Evolutionary conservation across 1,140 invertebrate species (phyloP), one percentile per base, ranked within the genome.

Genomic region (Brachionus rotundiformis): DNA sequence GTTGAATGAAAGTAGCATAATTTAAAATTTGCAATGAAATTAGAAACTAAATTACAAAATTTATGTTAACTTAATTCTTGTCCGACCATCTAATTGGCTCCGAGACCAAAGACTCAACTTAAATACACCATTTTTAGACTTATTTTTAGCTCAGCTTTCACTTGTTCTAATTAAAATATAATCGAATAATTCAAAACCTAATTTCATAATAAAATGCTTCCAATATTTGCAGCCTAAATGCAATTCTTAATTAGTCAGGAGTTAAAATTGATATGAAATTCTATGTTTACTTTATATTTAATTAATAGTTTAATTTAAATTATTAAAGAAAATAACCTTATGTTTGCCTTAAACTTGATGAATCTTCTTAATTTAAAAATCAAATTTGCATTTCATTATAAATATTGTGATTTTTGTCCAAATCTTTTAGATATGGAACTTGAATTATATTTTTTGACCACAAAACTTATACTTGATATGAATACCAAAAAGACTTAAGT

Each of bases 51-150:
- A 54, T 6, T 54, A 19, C 8, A 54, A 25, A 19, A 54, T 54
- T 54, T 54, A 54, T 54, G 47, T 54, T 54, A 54, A 54, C 47
- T 54, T 23, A 54, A 54, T 54, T 54, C 47, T 54, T 54, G 47
- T 6, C 47, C 47, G n/a, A 54, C 8, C 47, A 54, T 1, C 10
- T 19, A 54, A 54, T 16, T 25, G 16, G 47, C 47, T 54, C 47
- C 47, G 3, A 54, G 16, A 19, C 47, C 47, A 54, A 54, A 54
- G 19, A 54, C 19, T 25, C 8, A 13, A 41, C n/a, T 13, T 41
- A 10, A 41, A 41, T 41, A 8, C 47, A 19, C 47, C 19, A 54
- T 41, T 54, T 23, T 54, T 54, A 54, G 47, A 54, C 47, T 54
- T 54, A 54, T 19, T 54, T 54, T 54, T 8, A 54, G 23, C 16